Base-by-base conservation (phyloP, 2,113 vertebrate genomes). In the Phaetusa simplex region DNA sequence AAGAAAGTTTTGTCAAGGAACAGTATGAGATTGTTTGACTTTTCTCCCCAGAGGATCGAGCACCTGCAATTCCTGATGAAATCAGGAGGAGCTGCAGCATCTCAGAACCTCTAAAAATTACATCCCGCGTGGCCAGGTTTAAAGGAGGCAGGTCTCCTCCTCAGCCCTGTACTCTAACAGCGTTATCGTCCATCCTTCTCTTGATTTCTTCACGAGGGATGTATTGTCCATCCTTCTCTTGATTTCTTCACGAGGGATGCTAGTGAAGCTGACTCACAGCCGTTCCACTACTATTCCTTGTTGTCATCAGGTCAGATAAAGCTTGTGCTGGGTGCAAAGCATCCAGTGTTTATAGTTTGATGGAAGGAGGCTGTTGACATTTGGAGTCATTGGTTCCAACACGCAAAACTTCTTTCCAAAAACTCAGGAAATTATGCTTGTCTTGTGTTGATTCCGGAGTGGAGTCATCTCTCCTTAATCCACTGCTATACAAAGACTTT, bases 181-280 rank as follows among this genome's bases (percentile, higher is more conserved):
- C 2, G 1, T 53, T 61, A 2, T 14, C 49, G 12, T 56, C 71
- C 9, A 0, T 62, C 47, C 52, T 42, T 4, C 36, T 34, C 86
- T 17, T 10, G 45, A 1, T 27, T 76, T 21, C 76, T 34, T 34
- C 22, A 0, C 1, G 24, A 38, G 50, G 76, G 50, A 3, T 52
- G 18, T 43, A 43, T 17, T 49, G 14, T 56, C 71, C 11, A 0
- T 61, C 45, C 52, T 42, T 4, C n/a, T 34, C 86, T 17, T 10
- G 45, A 1, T 27, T 76, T 23, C 76, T 34, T 34, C 22, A 0
- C 2, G 22, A 40, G 50, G 76, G 50, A 3, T 52, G 14, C 62
- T 27, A 3, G n/a, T 2, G 19, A 32, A 22, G 8, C 55, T 86
- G 91, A 43, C n/a, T 78, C 38, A 27, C 16, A 7, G 19, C n/a